A percentile compares a stretch with the other conserved stretches of the same genome.
Evolutionary conservation across 92 coral and sea anemone genomes (phyloP).

Genomic region (Isaurus tuberculatus): DNA sequence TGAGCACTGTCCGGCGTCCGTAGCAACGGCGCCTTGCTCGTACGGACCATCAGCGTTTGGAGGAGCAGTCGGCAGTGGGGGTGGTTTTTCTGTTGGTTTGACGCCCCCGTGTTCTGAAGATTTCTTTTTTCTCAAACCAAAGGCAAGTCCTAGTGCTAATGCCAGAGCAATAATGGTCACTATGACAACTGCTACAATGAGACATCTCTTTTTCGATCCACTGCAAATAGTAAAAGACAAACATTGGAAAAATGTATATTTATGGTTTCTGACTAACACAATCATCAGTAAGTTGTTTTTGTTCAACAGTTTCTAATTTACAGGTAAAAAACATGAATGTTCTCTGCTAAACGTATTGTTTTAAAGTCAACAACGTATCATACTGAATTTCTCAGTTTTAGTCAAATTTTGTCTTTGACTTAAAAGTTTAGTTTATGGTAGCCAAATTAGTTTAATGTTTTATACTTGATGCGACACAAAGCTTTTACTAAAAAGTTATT

Average conservation of each 20-base stretch:
- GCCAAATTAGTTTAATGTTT: too few relatives aligned
- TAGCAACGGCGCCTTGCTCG: slow-evolving; percentile 70
- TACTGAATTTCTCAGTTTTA: too few relatives aligned
- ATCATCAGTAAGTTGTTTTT: too few relatives aligned
- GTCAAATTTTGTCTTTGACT: too few relatives aligned
- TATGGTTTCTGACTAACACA: too few relatives aligned
- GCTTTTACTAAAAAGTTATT: too few relatives aligned
- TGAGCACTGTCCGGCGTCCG: slow-evolving; percentile 78
- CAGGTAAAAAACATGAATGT: too few relatives aligned
- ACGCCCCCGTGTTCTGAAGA: neutral
- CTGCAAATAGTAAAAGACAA: slow-evolving; percentile 8
- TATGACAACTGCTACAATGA: slow-evolving; percentile 11
- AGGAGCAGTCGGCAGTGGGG: slow-evolving; percentile 65
- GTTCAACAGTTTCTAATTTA: too few relatives aligned
- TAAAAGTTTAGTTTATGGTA: too few relatives aligned
- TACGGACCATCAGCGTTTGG: slow-evolving; percentile 71
- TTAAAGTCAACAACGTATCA: too few relatives aligned
- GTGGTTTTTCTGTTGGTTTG: slow-evolving; percentile 35
- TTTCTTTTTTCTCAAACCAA: slow-evolving; percentile 31
- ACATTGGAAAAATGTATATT: neutral
- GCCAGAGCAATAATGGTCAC: slow-evolving; percentile 2
- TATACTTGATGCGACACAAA: too few relatives aligned
- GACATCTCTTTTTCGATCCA: slow-evolving; percentile 2
- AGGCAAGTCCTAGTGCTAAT: slow-evolving; percentile 29
- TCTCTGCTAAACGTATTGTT: too few relatives aligned